phyloP scores from a whole-genome alignment of 2,888 invertebrate species.

The Apamea anceps region DNA sequence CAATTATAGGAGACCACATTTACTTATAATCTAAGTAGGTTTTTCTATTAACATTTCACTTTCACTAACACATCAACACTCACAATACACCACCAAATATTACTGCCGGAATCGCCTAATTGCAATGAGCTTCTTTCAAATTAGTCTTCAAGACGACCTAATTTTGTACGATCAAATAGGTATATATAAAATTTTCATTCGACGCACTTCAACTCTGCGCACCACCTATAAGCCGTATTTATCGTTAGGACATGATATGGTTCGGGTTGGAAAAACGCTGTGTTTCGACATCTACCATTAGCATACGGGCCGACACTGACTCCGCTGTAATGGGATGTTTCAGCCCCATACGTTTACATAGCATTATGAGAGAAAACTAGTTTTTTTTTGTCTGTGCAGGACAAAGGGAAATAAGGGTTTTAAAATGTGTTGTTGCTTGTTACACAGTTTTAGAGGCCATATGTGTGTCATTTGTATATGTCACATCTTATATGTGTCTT shows the following conservation, averaged over 20 bases:
- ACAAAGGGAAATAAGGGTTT: constrained; percentile 43
- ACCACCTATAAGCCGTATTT: constrained; percentile 48
- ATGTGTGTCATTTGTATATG: constrained; percentile 1
- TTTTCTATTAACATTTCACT: not conserved
- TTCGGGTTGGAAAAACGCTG: constrained; percentile 69
- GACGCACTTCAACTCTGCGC: constrained; percentile 36
- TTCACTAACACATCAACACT: not conserved
- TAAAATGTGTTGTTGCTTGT: constrained; percentile 37
- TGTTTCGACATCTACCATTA: constrained; percentile 68
- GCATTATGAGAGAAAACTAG: constrained; percentile 61
- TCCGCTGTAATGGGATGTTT: constrained; percentile 70
- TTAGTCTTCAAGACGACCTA: not conserved
- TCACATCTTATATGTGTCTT: not conserved
- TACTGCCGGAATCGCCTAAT: not conserved
- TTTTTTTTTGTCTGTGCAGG: constrained; percentile 40
- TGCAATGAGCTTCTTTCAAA: not conserved
- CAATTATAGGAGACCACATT: not conserved
- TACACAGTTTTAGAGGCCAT: constrained; percentile 19
- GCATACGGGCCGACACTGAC: constrained; percentile 68
- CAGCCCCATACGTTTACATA: constrained; percentile 64
- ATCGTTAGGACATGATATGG: constrained; percentile 67
- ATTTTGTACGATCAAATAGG: not conserved
- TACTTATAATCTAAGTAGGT: not conserved
- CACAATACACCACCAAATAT: not conserved
- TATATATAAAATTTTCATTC: not conserved